Conservation (phyloP, 2,113 vertebrate species). For the Meles meles region DNA sequence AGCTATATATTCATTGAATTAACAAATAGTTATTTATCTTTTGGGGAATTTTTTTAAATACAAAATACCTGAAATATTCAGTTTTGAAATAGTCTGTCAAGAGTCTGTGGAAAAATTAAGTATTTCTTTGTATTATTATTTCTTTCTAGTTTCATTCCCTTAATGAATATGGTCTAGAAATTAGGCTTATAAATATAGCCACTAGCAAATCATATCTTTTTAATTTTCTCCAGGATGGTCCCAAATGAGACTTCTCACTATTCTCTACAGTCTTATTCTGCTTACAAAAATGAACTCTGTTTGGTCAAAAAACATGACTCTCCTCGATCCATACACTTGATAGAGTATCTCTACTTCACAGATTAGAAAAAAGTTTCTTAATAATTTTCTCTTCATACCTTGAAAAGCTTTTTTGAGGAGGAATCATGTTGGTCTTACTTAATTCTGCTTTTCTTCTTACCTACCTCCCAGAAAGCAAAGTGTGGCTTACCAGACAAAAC, state of each 20-base stretch:
- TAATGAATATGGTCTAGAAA: not conserved
- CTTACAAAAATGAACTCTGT: slow-evolving; percentile 56
- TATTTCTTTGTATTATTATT: not conserved
- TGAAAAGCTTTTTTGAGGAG: slow-evolving; percentile 38
- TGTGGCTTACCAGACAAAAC: not conserved
- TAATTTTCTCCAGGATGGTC: not conserved
- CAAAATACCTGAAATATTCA: not conserved
- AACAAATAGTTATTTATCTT: not conserved
- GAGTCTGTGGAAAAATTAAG: not conserved
- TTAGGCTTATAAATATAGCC: not conserved
- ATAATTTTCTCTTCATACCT: slow-evolving; percentile 60
- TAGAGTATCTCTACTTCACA: slow-evolving; percentile 59
- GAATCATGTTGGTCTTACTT: slow-evolving; percentile 47
- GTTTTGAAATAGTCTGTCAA: not conserved
- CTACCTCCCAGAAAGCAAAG: slow-evolving; percentile 34
- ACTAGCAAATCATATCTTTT: not conserved
- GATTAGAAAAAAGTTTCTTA: slow-evolving; percentile 55
- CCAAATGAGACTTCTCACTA: not conserved
- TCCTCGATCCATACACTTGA: slow-evolving; percentile 29
- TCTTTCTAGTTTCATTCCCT: not conserved
- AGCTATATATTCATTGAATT: not conserved
- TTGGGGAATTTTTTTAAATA: not conserved
- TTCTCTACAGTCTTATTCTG: not conserved
- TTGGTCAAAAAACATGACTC: slow-evolving; percentile 54
- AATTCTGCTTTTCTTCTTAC: slow-evolving; percentile 7